Conservation (phyloP, 1,140 invertebrate species). For the Drosophila aff. region DNA sequence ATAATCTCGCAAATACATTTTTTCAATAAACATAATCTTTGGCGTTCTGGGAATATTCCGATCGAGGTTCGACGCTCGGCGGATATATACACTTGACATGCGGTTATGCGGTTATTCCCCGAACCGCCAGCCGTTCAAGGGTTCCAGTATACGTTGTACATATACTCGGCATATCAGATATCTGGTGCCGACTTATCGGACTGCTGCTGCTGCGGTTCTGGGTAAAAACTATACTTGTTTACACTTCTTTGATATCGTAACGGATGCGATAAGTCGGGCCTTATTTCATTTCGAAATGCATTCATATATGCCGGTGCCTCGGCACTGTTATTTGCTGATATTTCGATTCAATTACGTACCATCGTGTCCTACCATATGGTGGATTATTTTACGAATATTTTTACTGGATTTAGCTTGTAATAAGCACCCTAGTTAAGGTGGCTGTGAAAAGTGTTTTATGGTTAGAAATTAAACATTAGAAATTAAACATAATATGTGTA, state of each 20-base stretch:
- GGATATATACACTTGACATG: conserved; percentile 39
- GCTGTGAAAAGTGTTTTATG: background rate
- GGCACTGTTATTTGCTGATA: conserved; percentile 20
- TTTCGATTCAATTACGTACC: conserved; percentile 17
- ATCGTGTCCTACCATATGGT: conserved; percentile 16
- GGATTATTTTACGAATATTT: conserved; percentile 4
- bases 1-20: background rate
- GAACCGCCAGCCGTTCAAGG: conserved; percentile 17
- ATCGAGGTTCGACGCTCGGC: background rate
- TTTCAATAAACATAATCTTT: background rate
- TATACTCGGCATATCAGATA: conserved; percentile 22
- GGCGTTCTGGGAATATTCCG: conserved; percentile 7
- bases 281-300: conserved; percentile 7
- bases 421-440: background rate
- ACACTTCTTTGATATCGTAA: conserved; percentile 25
- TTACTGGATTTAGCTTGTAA: conserved; percentile 4
- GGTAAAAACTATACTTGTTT: conserved; percentile 27
- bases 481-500: background rate
- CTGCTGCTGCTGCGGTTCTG: conserved; percentile 35
- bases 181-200: conserved; percentile 41
- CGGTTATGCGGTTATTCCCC: conserved; percentile 37
- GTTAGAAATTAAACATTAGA: background rate
- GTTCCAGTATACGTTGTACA: conserved; percentile 3
- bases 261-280: conserved; percentile 32
- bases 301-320: background rate